Percentiles rank a stretch among this genome's conserved stretches.
phyloP scores from a whole-genome alignment of 2,113 vertebrate genomes.

The Zeus faber region DNA sequence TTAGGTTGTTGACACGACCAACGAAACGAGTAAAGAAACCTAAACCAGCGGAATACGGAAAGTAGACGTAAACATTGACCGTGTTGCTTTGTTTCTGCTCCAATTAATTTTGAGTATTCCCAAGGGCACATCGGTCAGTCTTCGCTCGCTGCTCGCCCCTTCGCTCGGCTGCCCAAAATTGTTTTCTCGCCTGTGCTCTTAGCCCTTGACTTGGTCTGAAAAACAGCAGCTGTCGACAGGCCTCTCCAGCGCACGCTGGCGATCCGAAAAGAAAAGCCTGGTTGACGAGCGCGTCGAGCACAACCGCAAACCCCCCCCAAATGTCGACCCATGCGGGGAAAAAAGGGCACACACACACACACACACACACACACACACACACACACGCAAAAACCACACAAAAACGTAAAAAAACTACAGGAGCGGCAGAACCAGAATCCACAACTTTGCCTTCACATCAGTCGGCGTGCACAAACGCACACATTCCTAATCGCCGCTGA shows the following conservation, averaged over 20 bases:
- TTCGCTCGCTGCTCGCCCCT: neutral
- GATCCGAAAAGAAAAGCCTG: conserved; percentile 19
- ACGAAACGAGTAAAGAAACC: too few species aligned
- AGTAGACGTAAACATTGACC: neutral
- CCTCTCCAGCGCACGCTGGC: conserved; percentile 13
- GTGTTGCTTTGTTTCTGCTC: neutral
- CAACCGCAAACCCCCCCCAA: too few species aligned
- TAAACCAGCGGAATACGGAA: too few species aligned
- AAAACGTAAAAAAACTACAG: too few species aligned
- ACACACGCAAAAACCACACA: too few species aligned
- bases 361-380: conserved; percentile 3
- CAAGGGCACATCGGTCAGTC: neutral
- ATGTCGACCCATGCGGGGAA: too few species aligned
- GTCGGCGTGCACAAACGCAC: too few species aligned
- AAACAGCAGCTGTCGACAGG: conserved; percentile 48
- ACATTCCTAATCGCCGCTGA: too few species aligned
- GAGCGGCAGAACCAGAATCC: too few species aligned
- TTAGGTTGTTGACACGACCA: too few species aligned
- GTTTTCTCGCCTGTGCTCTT: neutral
- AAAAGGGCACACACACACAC: conserved; percentile 4
- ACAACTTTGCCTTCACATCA: too few species aligned
- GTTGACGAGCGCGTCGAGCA: conserved; percentile 32
- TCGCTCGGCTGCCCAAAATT: neutral
- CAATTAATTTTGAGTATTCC: conserved; percentile 3
- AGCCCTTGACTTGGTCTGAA: conserved; percentile 4